Percentiles rank a stretch among this genome's conserved stretches.
phyloP scores from a whole-genome alignment of 1,140 invertebrate species.

The Listronotus oregonensis region DNA sequence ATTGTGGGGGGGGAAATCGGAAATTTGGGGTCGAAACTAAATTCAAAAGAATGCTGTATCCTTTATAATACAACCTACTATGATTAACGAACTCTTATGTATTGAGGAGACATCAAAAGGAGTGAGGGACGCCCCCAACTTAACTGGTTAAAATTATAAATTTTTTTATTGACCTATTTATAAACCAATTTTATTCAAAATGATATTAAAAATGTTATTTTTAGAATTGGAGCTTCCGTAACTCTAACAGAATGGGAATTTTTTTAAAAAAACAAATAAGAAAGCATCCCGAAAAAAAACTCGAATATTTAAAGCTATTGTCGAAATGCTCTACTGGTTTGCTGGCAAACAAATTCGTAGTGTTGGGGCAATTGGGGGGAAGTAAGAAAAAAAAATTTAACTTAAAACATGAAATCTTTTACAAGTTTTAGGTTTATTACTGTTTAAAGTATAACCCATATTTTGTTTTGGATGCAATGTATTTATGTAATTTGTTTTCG shows the following conservation, averaged over 20 bases:
- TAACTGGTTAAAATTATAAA: too few species aligned
- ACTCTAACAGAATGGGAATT: conserved; percentile 76
- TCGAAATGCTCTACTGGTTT: conserved; percentile 92
- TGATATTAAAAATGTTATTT: too few species aligned
- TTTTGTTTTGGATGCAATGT: too few species aligned
- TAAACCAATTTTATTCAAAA: too few species aligned
- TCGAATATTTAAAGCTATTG: conserved; percentile 72
- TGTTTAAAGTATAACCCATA: too few species aligned
- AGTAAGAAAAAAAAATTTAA: conserved; percentile 72
- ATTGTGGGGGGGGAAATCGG: conserved; percentile 94
- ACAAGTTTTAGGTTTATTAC: too few species aligned
- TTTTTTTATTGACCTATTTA: background rate
- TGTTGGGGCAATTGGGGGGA: conserved; percentile 82
- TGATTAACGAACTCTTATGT: conserved; percentile 71
- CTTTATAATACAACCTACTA: conserved; percentile 78
- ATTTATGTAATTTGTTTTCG: too few species aligned
- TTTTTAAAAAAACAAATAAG: conserved; percentile 65
- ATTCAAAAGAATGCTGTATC: conserved; percentile 84
- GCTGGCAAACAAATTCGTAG: conserved; percentile 93
- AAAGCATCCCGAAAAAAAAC: conserved; percentile 65
- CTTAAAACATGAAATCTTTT: too few species aligned
- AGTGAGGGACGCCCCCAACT: conserved; percentile 55
- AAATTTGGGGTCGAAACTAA: conserved; percentile 94
- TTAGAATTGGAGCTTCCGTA: conserved; percentile 76
- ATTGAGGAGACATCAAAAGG: conserved; percentile 63